Base-by-base conservation (phyloP, 2,113 vertebrate genomes). In the Hemibagrus wyckioides region DNA sequence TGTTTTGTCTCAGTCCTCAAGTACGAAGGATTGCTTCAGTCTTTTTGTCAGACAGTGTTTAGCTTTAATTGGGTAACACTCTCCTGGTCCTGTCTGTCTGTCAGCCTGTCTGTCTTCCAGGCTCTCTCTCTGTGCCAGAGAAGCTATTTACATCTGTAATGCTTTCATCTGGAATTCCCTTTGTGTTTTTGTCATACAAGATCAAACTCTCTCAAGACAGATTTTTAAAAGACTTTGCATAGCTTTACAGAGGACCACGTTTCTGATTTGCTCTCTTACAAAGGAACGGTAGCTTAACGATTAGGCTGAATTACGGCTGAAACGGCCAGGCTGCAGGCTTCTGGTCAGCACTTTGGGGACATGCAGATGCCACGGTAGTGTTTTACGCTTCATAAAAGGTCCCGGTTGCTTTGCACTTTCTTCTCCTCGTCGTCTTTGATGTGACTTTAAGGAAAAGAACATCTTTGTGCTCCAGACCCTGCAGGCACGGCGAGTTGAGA, bases 391-490 rank as follows among this genome's bases (percentile, higher is more conserved):
- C 94, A 95, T 94, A 95, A 92, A 86, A 94, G 89, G 91, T 92
- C 93, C 93, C 90, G 91, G 93, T 92, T 93, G 92, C 93, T 95
- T 96, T n/a, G 54, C 52, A 90, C 93, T 90, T 88, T 95, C 95
- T 95, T 93, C 95, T 95, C 93, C 95, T 94, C 92, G 91, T 89
- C 77, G 88, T 88, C 93, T 97, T 96, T 97, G 96, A 96, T 96
- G 95, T 94, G 93, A 93, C 93, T 93, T 95, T 89, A 95, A 95
- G 94, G 94, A 96, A 94, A 97, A 96, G 95, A 94, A 93, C 77
- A 92, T 91, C 94, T 96, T 97, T 97, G 96, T 97, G 94, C 94
- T 93, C 90, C 86, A 92, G 94, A 94, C 96, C 96, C 97, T 91
- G 92, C 91, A 96, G 95, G 96, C 95, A 95, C 93, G 95, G 94